A percentile compares a stretch with the other conserved stretches of the same genome.
phyloP scores from a whole-genome alignment of 2,797 vertebrate species.

The Clarias platycephalus region DNA sequence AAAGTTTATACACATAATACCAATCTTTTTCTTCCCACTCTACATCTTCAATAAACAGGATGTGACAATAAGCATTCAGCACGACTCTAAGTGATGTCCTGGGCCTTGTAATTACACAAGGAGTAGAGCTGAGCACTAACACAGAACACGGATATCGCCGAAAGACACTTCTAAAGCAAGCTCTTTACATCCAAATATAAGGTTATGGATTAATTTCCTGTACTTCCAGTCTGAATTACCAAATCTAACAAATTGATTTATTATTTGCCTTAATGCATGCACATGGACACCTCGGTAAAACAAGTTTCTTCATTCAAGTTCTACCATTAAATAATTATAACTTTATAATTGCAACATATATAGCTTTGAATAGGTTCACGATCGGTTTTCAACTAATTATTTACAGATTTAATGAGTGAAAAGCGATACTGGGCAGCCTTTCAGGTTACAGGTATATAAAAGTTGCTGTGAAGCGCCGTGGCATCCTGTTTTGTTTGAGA shows the following conservation, averaged over 20 bases:
- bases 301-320: too few relatives aligned
- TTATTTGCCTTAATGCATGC: too few relatives aligned
- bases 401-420: background rate
- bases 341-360: too few relatives aligned
- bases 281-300: too few relatives aligned
- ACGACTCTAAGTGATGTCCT: background rate
- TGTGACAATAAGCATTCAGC: background rate
- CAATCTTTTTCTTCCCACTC: background rate
- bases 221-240: too few relatives aligned
- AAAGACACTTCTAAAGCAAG: background rate
- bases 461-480: background rate
- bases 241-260: too few relatives aligned
- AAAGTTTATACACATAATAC: background rate
- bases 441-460: background rate
- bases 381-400: background rate
- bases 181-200: background rate
- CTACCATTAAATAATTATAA: too few relatives aligned
- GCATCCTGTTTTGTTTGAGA: slow-evolving; percentile 16
- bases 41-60: background rate
- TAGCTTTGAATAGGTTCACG: too few relatives aligned
- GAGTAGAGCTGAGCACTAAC: background rate
- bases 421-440: background rate
- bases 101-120: background rate
- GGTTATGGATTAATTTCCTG: background rate
- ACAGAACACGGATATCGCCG: background rate